phyloP scores from a whole-genome alignment of 2,888 invertebrate species.

The Drosophila rubida region DNA sequence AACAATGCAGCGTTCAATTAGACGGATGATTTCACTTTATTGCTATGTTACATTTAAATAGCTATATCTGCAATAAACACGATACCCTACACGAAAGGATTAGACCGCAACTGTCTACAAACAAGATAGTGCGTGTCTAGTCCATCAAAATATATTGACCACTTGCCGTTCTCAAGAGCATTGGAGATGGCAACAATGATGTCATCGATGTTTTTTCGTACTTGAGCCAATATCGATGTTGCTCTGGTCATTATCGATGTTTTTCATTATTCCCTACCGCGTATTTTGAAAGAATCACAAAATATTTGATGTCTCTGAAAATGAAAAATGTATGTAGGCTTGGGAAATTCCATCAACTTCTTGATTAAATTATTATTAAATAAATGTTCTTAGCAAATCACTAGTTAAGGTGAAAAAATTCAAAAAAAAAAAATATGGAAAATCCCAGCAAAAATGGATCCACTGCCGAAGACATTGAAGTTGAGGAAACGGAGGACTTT shows the following conservation, averaged over 20 bases:
- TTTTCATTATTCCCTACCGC: neutral
- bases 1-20: neutral
- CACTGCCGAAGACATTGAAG: constrained; percentile 88
- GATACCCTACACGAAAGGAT: neutral
- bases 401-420: constrained; percentile 10
- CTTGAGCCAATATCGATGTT: no score
- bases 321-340: neutral
- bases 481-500: constrained; percentile 93
- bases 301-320: no score
- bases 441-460: constrained; percentile 31
- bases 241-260: neutral
- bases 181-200: neutral
- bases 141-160: neutral
- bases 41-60: neutral
- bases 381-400: constrained; percentile 5
- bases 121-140: neutral
- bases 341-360: neutral
- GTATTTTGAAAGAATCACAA: neutral
- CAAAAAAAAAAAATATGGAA: constrained; percentile 15
- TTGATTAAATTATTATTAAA: neutral
- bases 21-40: neutral
- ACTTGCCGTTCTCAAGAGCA: neutral
- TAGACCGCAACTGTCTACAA: neutral
- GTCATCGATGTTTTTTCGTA: neutral
- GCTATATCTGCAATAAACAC: neutral